Evolutionary conservation across 2,113 vertebrate genomes (phyloP).

Genomic region (Laterallus jamaicensis): DNA sequence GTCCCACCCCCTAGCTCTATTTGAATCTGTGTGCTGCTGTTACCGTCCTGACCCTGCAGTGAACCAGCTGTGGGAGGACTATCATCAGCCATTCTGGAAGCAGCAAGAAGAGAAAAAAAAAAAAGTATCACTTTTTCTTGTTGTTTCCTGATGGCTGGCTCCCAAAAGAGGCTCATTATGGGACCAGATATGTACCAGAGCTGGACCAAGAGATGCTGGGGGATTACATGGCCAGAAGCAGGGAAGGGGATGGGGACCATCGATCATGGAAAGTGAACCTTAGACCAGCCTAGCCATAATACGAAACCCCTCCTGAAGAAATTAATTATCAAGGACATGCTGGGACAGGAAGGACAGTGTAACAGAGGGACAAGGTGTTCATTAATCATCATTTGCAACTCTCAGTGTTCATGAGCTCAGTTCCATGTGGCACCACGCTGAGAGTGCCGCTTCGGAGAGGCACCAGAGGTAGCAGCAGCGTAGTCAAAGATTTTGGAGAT

Average conservation of each 20-base stretch:
- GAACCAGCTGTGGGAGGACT: not conserved
- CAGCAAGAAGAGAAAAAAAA: not conserved
- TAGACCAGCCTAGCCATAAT: not conserved
- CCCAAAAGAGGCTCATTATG: not conserved
- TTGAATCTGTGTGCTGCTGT: not conserved
- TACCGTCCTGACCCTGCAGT: not conserved
- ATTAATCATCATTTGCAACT: constrained; percentile 49
- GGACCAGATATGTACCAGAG: not conserved
- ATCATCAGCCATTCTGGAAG: not conserved
- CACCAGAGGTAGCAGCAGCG: not conserved
- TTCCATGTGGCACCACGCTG: not conserved
- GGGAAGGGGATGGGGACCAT: not conserved
- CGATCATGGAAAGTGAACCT: not conserved
- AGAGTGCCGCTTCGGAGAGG: not conserved
- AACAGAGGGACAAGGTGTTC: not conserved
- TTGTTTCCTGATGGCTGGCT: not conserved
- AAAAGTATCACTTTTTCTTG: not conserved
- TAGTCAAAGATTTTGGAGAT: not conserved
- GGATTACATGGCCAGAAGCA: not conserved
- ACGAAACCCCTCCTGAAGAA: not conserved
- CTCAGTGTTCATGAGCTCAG: not conserved
- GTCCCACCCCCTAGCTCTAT: not conserved
- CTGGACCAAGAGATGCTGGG: not conserved
- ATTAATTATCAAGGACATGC: constrained; percentile 16
- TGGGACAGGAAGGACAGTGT: not conserved